Evolutionary conservation across 92 coral and sea anemone genomes (phyloP), one percentile per base, ranked within the genome.

Genomic region (Umimayanthus chanpuru): DNA sequence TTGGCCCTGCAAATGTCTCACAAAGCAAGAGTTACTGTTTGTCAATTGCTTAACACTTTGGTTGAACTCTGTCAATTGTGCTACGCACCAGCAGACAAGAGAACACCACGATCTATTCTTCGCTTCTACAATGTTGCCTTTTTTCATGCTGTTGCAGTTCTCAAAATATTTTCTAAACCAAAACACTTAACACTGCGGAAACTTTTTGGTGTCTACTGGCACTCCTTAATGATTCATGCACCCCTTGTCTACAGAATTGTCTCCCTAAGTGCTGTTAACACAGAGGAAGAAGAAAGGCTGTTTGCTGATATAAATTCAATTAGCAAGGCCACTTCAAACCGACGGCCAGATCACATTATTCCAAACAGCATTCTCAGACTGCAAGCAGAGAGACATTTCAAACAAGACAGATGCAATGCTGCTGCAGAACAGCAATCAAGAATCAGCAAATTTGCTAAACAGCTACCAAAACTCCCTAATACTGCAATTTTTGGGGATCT

Each of bases 121-220:
- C 61, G 90, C 18, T 79, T 77, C 77, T 76, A 88, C 64, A 88
- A 79, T 73, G 85, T 79, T n/a, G 66, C 90, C 90, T 79, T 73
- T 47, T 41, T 36, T 28, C 89, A 87, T 29, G 85, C 74, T 39
- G 50, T 77, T 78, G 72, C 75, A 76, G 29, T 78, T 44, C 43
- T 61, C 36, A 79, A 82, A 65, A 16, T 64, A 14, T 74, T 73
- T 74, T 56, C 56, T 23, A 72, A 56, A 32, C 29, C 82, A 10
- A 78, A 78, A 15, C 47, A 26, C 14, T 75, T 92, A 79, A 85
- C 94, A 66, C 73, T 85, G 1, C 76, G 90, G 25, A 92, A 92
- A 81, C 32, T 92, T 74, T 92, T 85, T 79, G 94, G 94, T 21
- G 78, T 84, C 47, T 88, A 90, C 79, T 86, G 88, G 86, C 92